Percentiles rank a stretch among this genome's conserved stretches.
phyloP scores from a whole-genome alignment of 2,113 vertebrate species.

The Tragulus kanchil region DNA sequence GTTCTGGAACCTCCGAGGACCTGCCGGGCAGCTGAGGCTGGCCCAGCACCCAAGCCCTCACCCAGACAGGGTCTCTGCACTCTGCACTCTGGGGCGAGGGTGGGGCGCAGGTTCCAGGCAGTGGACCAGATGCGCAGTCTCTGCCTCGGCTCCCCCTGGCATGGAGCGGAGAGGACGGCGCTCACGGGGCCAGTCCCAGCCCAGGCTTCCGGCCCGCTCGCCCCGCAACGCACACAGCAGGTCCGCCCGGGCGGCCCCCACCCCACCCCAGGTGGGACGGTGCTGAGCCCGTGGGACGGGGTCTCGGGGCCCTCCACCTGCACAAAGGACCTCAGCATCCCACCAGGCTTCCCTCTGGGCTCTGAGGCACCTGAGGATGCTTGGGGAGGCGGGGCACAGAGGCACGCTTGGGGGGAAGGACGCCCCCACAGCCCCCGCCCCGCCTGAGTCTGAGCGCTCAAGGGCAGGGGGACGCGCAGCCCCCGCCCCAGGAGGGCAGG shows the following conservation, averaged over 20 bases:
- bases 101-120: neutral
- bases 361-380: neutral
- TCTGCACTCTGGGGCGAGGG: neutral
- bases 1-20: neutral
- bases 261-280: neutral
- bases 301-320: neutral
- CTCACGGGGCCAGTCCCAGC: neutral
- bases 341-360: neutral
- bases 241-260: neutral
- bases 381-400: rapidly evolving
- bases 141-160: neutral
- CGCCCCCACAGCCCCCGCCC: neutral
- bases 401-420: neutral
- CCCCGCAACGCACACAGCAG: neutral
- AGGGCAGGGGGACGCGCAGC: neutral
- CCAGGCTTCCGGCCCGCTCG: no score
- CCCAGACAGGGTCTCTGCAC: neutral
- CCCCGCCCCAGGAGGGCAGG: neutral
- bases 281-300: neutral
- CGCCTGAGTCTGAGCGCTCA: neutral
- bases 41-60: neutral
- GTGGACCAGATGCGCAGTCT: neutral
- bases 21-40: neutral
- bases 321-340: neutral
- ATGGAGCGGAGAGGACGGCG: neutral